A percentile compares a stretch with the other conserved stretches of the same genome.
Conservation (phyloP, 30 jellyfish, hydroid and myxozoan genomes). For the Cassiopea andromeda region DNA sequence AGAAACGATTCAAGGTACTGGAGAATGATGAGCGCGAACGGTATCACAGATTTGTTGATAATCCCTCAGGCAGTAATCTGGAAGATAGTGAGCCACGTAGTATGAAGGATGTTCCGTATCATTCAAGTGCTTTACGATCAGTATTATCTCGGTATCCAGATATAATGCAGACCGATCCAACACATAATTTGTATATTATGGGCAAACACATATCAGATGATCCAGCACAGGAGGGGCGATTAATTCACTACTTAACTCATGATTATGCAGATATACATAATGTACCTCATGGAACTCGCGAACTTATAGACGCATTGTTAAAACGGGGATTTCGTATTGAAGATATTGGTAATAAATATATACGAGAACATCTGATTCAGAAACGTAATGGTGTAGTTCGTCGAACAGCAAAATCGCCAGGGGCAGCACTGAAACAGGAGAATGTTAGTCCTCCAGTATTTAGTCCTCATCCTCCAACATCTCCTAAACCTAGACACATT, state of each 20-base stretch:
- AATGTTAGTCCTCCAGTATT: no score
- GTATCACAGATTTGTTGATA: neutral
- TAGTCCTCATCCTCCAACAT: no score
- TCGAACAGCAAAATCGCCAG: no score
- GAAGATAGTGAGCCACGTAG: neutral
- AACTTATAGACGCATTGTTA: neutral
- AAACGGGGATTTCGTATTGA: neutral
- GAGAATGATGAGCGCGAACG: neutral
- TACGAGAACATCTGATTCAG: no score
- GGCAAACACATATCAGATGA: neutral
- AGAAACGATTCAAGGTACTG: neutral
- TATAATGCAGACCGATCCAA: neutral
- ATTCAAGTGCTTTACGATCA: neutral
- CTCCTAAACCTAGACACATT: no score
- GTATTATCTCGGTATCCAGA: neutral
- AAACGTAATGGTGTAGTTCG: no score
- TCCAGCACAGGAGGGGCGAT: neutral
- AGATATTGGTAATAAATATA: neutral
- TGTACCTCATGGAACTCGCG: neutral
- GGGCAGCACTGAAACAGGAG: no score
- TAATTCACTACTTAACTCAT: neutral
- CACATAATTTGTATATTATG: neutral
- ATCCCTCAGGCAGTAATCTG: neutral
- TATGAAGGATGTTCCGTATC: neutral
- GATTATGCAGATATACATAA: neutral